Evolutionary conservation across 1,140 invertebrate genomes (phyloP), one percentile per base, ranked within the genome.

Genomic region (Pollicipes pollicipes): DNA sequence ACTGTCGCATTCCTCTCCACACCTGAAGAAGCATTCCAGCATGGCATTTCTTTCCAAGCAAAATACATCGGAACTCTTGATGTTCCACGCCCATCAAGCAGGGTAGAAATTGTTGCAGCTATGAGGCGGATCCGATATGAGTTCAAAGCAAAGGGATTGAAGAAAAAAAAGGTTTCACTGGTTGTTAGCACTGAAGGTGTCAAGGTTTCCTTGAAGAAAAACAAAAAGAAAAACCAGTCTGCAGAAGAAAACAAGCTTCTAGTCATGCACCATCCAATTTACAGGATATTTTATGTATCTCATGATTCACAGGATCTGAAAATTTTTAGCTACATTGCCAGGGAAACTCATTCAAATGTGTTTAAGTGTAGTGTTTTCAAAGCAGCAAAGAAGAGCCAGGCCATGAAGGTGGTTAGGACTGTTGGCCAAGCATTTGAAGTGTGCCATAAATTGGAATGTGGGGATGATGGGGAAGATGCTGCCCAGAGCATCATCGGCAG

Each of bases 361-460:
- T 98, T 98, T 82, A 96, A 95, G 79, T 99, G 96, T 82, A 95
- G 95, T 79, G 96, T 99, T 72, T 99, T 98, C 83, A 99, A 99
- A 83, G 95, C 95, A 77, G 93, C 88, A 79, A 97, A 97, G 85
- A 98, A 98, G 89, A 24, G 63, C 27, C 63, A 64, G 24, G 63
- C 63, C 63, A 64, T 64, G 24, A 64, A 27, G 27, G 63, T 64
- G 8, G 63, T 64, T 4, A 24, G 63, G 24, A 64, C 63, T 64
- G 27, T 64, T 10, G 63, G 63, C 63, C 63, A 64, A 21, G 63
- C 63, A 21, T 64, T 64, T 27, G 63, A 64, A 24, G 27, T 64
- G 21, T 64, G 63, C 63, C 63, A 64, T 27, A 64, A 64, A 21
- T n/a, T 64, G 17, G 35, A 35, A 17, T 35, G 35, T 35, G 35